These are phyloP conservation scores for Saccostrea cuccullata DNA, from an alignment of 1,140 invertebrate species.

Conservation along the genomic window DNA sequence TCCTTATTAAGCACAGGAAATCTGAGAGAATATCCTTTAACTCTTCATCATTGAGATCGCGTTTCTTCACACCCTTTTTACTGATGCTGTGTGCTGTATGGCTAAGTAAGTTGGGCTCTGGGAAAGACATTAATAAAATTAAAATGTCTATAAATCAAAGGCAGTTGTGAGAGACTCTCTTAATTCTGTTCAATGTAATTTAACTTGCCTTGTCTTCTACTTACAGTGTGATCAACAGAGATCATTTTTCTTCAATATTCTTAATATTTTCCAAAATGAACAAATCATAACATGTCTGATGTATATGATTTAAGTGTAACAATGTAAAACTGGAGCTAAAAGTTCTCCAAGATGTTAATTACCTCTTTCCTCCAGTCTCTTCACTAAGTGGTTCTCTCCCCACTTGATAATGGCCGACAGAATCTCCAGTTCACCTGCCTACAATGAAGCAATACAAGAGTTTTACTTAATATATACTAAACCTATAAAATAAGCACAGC, in stretches of 20 bases:
- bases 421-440: slow-evolving; percentile 92
- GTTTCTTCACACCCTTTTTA: slow-evolving; percentile 90
- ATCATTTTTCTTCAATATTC: too few species aligned
- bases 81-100: slow-evolving; percentile 94
- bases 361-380: slow-evolving; percentile 90
- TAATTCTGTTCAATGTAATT: too few species aligned
- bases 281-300: too few species aligned
- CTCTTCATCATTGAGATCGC: slow-evolving; percentile 91
- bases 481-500: too few species aligned
- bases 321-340: neutral
- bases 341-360: slow-evolving; percentile 39
- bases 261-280: too few species aligned
- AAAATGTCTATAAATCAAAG: neutral
- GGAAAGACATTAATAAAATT: slow-evolving; percentile 58
- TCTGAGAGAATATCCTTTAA: slow-evolving; percentile 91
- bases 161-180: too few species aligned
- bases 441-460: slow-evolving; percentile 48
- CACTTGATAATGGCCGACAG: slow-evolving; percentile 92
- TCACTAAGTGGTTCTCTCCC: slow-evolving; percentile 91
- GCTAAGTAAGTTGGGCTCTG: slow-evolving; percentile 93
- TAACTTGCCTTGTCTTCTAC: too few species aligned
- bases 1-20: slow-evolving; percentile 88
- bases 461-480: too few species aligned
- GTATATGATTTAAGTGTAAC: too few species aligned
- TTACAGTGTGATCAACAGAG: too few species aligned